Percentiles rank a stretch among this genome's conserved stretches.
phyloP scores from a whole-genome alignment of 2,888 invertebrate genomes.

The Phymatocera aterrima region DNA sequence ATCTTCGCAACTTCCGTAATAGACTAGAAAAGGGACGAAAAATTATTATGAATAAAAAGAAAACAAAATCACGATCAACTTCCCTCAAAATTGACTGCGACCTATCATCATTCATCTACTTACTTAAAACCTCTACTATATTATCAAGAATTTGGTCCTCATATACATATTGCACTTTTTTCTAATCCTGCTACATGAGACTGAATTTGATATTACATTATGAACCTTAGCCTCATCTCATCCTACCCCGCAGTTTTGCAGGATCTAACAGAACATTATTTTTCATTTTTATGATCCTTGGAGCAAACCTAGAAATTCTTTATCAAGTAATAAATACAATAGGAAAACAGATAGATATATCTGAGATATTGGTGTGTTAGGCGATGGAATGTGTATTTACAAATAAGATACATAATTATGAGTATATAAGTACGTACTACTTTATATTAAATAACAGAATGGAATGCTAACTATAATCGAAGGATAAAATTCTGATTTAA shows the following conservation, averaged over 20 bases:
- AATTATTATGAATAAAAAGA: neutral
- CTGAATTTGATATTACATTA: too few relatives aligned
- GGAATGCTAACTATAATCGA: neutral
- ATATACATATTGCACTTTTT: slow-evolving; percentile 7
- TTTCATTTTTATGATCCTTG: neutral
- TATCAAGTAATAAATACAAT: neutral
- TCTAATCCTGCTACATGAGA: too few relatives aligned
- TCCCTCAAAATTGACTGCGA: slow-evolving; percentile 4
- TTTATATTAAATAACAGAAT: slow-evolving; percentile 45
- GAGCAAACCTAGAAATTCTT: neutral
- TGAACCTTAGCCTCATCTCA: too few relatives aligned
- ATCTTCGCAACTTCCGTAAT: slow-evolving; percentile 16
- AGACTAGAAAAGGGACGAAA: neutral
- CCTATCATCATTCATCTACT: slow-evolving; percentile 3
- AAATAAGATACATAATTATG: slow-evolving; percentile 41
- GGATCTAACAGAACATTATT: too few relatives aligned
- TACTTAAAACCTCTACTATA: neutral
- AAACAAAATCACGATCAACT: neutral
- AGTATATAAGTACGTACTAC: slow-evolving; percentile 20
- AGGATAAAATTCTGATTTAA: neutral
- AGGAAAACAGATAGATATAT: neutral
- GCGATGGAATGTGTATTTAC: slow-evolving; percentile 45
- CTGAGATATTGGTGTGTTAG: neutral
- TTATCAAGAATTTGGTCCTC: neutral
- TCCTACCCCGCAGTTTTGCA: too few relatives aligned